Percentiles rank a stretch among this genome's conserved stretches.
These are phyloP conservation scores for Rosalia funebris DNA, from an alignment of 2,888 invertebrate species.

Conservation along the genomic window DNA sequence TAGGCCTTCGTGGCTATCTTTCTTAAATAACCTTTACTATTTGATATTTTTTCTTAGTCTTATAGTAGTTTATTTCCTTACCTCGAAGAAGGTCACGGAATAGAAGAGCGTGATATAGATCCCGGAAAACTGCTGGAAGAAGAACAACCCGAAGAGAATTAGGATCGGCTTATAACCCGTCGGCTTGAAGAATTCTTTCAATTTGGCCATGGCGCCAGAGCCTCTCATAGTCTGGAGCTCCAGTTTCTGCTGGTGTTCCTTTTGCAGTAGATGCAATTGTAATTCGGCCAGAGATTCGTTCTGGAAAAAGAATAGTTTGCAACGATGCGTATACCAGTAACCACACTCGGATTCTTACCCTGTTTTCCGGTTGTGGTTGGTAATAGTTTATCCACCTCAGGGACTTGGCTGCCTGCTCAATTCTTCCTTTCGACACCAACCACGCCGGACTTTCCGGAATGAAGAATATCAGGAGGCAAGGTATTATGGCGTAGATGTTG, in stretches of 20 bases:
- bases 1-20: no score
- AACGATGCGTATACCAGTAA: no score
- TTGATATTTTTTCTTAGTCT: background rate
- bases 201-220: slow-evolving; percentile 55
- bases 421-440: slow-evolving; percentile 68
- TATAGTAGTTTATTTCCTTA: slow-evolving; percentile 41
- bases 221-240: slow-evolving; percentile 59
- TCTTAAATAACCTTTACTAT: background rate
- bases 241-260: slow-evolving; percentile 66
- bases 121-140: slow-evolving; percentile 71
- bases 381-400: slow-evolving; percentile 66
- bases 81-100: slow-evolving; percentile 70
- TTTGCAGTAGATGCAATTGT: slow-evolving; percentile 66
- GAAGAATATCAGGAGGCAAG: slow-evolving; percentile 65
- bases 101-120: slow-evolving; percentile 72
- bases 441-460: slow-evolving; percentile 71
- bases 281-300: slow-evolving; percentile 65
- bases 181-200: slow-evolving; percentile 65
- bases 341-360: no score
- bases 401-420: slow-evolving; percentile 67
- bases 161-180: slow-evolving; percentile 70
- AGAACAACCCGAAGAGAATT: slow-evolving; percentile 68
- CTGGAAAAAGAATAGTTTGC: slow-evolving; percentile 55
- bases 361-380: slow-evolving; percentile 63
- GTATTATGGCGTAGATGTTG: slow-evolving; percentile 66